Conservation (phyloP, 2,888 invertebrate genomes). For the Teleiodes luculella region DNA sequence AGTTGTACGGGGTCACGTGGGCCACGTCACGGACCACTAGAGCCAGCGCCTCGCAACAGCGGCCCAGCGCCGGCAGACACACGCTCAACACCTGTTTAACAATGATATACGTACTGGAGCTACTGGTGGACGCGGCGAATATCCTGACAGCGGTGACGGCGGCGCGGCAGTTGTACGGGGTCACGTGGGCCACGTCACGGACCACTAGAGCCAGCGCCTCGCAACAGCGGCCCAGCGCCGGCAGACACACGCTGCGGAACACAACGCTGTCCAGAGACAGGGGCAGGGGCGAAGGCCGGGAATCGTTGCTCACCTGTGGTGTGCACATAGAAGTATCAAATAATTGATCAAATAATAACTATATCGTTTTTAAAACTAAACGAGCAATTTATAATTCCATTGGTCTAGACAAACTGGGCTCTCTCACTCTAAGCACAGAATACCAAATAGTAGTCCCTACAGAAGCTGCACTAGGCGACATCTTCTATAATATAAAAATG, state of each 20-base stretch:
- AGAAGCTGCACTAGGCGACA: no score
- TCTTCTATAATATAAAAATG: no score
- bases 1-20: constrained; percentile 98
- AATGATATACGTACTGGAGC: neutral
- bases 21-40: constrained; percentile 97
- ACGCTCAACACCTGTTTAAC: constrained; percentile 75
- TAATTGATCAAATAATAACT: no score
- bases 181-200: constrained; percentile 97
- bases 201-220: constrained; percentile 97
- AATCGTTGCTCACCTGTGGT: constrained; percentile 13
- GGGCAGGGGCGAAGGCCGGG: constrained; percentile 21
- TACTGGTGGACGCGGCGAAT: constrained; percentile 30
- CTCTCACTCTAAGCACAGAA: no score
- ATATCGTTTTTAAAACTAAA: no score
- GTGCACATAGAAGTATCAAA: no score
- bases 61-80: constrained; percentile 77
- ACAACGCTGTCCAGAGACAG: constrained; percentile 56
- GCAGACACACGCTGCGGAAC: constrained; percentile 84
- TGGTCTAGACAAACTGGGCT: no score
- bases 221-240: constrained; percentile 85
- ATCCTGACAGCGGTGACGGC: constrained; percentile 90
- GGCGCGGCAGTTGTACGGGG: constrained; percentile 96
- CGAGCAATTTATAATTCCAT: no score
- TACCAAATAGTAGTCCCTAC: no score
- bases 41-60: constrained; percentile 95